phyloP scores from a whole-genome alignment of 2,888 invertebrate species.

The Himalopsyche anomala region DNA sequence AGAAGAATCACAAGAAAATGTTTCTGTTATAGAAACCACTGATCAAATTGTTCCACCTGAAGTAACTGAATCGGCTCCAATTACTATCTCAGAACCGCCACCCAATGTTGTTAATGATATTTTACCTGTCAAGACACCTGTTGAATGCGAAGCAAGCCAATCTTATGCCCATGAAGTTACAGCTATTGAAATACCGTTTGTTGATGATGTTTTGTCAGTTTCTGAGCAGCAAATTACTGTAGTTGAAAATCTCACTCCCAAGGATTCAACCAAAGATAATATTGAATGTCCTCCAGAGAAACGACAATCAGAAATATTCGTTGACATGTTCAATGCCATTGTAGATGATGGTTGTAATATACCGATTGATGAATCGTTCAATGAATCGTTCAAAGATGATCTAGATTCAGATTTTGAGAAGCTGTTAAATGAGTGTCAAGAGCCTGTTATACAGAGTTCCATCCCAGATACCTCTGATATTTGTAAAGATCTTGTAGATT shows the following conservation, averaged over 20 bases:
- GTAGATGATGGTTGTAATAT: neutral
- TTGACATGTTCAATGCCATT: conserved; percentile 20
- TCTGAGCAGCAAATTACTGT: neutral
- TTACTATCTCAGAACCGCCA: neutral
- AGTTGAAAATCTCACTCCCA: neutral
- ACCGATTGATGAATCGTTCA: conserved; percentile 15
- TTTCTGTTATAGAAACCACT: neutral
- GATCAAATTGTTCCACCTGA: neutral
- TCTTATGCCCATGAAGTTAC: neutral
- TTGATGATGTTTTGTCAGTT: neutral
- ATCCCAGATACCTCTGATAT: neutral
- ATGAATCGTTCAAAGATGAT: neutral
- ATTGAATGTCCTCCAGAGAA: neutral
- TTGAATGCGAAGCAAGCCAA: neutral
- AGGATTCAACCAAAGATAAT: conserved; percentile 7
- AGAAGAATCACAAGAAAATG: neutral
- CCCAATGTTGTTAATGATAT: neutral
- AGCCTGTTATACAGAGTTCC: neutral
- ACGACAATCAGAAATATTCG: conserved; percentile 24
- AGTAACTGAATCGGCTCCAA: neutral
- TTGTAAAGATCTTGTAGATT: neutral
- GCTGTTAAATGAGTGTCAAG: neutral
- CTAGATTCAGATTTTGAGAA: conserved; percentile 40
- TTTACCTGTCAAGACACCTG: neutral
- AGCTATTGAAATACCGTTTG: neutral